These are phyloP conservation scores for Belonocnema kinseyi DNA, from an alignment of 1,140 invertebrate genomes.

Conservation along the genomic window DNA sequence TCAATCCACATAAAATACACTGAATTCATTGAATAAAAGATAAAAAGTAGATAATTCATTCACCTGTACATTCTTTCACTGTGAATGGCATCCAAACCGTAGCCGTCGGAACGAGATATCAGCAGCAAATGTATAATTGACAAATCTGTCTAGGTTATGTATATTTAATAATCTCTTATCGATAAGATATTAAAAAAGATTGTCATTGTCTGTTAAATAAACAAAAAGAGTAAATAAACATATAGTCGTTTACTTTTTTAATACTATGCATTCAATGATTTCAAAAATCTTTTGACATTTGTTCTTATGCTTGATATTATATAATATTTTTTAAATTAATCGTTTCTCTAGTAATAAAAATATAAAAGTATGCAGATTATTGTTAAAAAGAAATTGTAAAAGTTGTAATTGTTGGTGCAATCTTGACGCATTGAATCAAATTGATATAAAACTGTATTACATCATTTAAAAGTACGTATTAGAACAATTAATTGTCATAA, in stretches of 20 bases:
- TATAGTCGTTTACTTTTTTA: conserved; percentile 1
- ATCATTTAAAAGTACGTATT: too few relatives aligned
- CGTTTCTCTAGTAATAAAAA: too few relatives aligned
- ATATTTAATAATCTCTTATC: conserved; percentile 28
- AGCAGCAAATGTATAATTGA: conserved; percentile 28
- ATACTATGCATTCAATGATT: neutral
- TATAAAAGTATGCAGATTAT: too few relatives aligned
- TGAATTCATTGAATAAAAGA: neutral
- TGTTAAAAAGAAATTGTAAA: too few relatives aligned
- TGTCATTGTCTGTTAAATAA: conserved; percentile 23
- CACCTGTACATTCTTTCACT: neutral
- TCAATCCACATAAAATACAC: neutral
- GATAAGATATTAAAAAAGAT: conserved; percentile 27
- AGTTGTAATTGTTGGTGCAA: too few relatives aligned
- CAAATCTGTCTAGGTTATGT: conserved; percentile 29
- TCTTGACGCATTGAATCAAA: too few relatives aligned
- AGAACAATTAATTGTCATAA: too few relatives aligned
- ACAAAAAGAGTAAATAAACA: conserved; percentile 23
- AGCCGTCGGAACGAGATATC: conserved; percentile 20
- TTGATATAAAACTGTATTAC: too few relatives aligned
- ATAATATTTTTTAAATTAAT: too few relatives aligned
- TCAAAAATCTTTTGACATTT: too few relatives aligned
- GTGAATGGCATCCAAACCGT: conserved; percentile 25
- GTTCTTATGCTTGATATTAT: too few relatives aligned
- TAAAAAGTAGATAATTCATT: neutral